Evolutionary conservation across 35 echinoderm and acorn worm genomes (phyloP).

Genomic region (Patiria miniata): DNA sequence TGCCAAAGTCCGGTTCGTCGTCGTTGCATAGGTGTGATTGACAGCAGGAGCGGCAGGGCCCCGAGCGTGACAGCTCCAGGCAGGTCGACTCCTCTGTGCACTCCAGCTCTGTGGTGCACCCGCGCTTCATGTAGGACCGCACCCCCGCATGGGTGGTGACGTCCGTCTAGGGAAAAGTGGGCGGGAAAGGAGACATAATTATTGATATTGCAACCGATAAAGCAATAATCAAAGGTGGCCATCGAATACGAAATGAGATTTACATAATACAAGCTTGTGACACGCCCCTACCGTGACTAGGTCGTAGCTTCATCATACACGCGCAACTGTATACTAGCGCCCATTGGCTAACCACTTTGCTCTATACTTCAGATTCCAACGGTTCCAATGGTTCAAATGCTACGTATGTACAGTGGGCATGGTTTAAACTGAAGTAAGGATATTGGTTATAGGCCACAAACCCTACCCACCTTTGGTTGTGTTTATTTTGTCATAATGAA

Average conservation of each 20-base stretch:
- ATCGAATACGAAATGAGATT: background rate
- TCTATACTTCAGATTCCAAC: too few relatives aligned
- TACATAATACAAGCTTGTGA: background rate
- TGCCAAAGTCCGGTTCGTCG: background rate
- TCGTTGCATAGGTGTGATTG: conserved; percentile 34
- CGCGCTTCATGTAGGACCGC: conserved; percentile 24
- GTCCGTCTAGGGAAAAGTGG: conserved; percentile 22
- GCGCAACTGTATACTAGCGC: too few relatives aligned
- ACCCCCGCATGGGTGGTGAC: conserved; percentile 6
- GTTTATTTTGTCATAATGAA: too few relatives aligned
- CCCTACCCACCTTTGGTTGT: too few relatives aligned
- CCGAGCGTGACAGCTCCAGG: conserved; percentile 43
- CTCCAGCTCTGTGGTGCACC: conserved; percentile 40
- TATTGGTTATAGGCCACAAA: too few relatives aligned
- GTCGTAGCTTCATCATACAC: too few relatives aligned
- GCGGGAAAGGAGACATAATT: background rate
- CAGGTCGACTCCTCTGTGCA: conserved; percentile 50
- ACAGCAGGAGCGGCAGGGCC: conserved; percentile 39
- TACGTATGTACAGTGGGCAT: too few relatives aligned
- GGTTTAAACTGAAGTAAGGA: too few relatives aligned
- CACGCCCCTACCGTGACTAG: too few relatives aligned
- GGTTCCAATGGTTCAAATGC: too few relatives aligned
- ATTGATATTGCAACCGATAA: background rate
- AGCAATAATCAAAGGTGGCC: background rate
- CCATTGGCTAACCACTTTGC: too few relatives aligned